Conservation (phyloP, 2,797 vertebrate genomes). For the Chrosomus eos region DNA sequence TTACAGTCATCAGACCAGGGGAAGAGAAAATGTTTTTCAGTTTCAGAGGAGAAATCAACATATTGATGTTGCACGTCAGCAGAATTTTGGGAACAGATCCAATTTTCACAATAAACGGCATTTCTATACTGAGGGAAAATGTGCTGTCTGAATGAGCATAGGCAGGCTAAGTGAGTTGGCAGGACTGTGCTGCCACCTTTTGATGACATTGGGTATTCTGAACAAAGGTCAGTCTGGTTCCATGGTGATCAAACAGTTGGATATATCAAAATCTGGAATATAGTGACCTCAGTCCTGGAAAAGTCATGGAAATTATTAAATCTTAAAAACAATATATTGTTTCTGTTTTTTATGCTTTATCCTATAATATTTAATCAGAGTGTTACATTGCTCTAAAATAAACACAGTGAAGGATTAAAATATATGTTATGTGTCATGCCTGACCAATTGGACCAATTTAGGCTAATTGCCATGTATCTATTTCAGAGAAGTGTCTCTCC, state of each 20-base stretch:
- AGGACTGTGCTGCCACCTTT: constrained; percentile 2
- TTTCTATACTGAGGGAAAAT: neutral
- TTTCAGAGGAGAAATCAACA: neutral
- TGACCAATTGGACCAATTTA: neutral
- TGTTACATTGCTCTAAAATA: neutral
- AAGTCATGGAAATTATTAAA: neutral
- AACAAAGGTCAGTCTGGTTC: neutral
- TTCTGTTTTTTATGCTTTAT: neutral
- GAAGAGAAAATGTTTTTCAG: neutral
- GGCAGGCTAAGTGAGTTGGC: neutral
- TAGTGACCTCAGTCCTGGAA: neutral
- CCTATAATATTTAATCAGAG: neutral
- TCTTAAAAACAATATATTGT: neutral
- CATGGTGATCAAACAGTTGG: no score
- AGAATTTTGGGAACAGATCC: neutral
- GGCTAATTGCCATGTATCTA: neutral
- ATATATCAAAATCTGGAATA: neutral
- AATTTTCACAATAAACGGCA: constrained; percentile 3
- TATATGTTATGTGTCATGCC: no score
- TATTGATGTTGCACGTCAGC: constrained; percentile 22
- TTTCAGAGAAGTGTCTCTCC: neutral
- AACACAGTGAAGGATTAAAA: neutral
- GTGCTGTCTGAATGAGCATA: neutral
- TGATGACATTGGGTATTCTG: neutral
- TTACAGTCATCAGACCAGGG: constrained; percentile 13